Evolutionary conservation across 2,888 invertebrate genomes (phyloP).

Genomic region (Colletes collaris): DNA sequence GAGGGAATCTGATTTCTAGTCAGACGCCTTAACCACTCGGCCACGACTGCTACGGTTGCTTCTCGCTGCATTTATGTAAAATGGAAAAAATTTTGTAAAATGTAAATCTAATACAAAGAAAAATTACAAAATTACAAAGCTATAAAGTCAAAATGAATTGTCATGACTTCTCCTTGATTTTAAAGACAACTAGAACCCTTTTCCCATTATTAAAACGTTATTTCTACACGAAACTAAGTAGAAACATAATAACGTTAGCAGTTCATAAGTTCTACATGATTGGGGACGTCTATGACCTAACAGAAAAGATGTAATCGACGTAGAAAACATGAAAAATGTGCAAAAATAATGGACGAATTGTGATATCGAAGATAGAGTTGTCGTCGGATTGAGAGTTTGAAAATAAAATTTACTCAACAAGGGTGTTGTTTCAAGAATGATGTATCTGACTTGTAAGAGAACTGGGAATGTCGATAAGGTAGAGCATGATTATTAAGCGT

Average conservation of each 20-base stretch:
- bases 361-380: background rate
- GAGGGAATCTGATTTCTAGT: conserved; percentile 96
- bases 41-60: conserved; percentile 87
- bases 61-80: no score
- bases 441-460: background rate
- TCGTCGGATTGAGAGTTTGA: background rate
- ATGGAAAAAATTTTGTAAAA: no score
- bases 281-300: no score
- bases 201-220: background rate
- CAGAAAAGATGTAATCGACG: no score
- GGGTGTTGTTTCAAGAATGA: conserved; percentile 49
- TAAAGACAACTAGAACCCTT: background rate
- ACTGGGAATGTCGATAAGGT: conserved; percentile 59
- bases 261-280: background rate
- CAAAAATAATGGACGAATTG: background rate
- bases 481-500: conserved; percentile 38
- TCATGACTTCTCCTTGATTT: background rate
- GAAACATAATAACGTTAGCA: background rate
- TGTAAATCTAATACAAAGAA: rapidly evolving
- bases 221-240: background rate
- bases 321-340: background rate
- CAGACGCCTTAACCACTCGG: conserved; percentile 95
- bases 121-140: background rate
- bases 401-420: conserved; percentile 58
- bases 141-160: background rate